Percentiles rank a stretch among this genome's conserved stretches.
phyloP scores from a whole-genome alignment of 2,113 vertebrate species.

The Forbesichthys agassizii region DNA sequence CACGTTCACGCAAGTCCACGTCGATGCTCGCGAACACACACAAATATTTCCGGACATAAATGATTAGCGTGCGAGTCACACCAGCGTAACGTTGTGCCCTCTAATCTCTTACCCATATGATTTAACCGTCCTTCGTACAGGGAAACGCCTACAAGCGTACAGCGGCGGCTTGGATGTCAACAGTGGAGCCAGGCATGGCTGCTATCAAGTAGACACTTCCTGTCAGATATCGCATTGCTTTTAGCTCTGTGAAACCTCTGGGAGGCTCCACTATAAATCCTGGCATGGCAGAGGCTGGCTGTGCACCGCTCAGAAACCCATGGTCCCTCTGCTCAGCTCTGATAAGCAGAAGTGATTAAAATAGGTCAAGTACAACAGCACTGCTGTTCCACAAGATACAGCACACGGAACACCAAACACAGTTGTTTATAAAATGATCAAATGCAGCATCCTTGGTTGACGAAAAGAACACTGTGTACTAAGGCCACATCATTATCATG shows the following conservation, averaged over 20 bases:
- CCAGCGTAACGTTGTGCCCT: slow-evolving; percentile 13
- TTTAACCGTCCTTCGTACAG: background rate
- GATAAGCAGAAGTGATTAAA: slow-evolving; percentile 12
- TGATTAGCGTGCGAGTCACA: slow-evolving; percentile 18
- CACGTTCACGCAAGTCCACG: background rate
- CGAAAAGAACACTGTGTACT: too few relatives aligned
- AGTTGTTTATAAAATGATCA: too few relatives aligned
- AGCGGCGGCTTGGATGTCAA: background rate
- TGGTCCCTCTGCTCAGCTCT: background rate
- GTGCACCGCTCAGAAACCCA: background rate
- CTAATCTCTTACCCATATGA: background rate
- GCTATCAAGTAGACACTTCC: background rate
- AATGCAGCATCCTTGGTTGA: too few relatives aligned
- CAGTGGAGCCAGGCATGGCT: background rate
- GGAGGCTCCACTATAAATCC: slow-evolving; percentile 15
- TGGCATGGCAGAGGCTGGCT: too few relatives aligned
- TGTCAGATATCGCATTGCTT: background rate
- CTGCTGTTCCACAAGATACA: background rate
- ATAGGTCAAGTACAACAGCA: background rate
- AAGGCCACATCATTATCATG: too few relatives aligned
- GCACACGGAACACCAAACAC: background rate
- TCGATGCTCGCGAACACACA: background rate
- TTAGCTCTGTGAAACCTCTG: slow-evolving; percentile 6
- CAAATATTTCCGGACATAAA: slow-evolving; percentile 7
- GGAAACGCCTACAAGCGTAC: background rate